Base-by-base conservation (phyloP, 2,113 vertebrate genomes). In the Puma concolor region DNA sequence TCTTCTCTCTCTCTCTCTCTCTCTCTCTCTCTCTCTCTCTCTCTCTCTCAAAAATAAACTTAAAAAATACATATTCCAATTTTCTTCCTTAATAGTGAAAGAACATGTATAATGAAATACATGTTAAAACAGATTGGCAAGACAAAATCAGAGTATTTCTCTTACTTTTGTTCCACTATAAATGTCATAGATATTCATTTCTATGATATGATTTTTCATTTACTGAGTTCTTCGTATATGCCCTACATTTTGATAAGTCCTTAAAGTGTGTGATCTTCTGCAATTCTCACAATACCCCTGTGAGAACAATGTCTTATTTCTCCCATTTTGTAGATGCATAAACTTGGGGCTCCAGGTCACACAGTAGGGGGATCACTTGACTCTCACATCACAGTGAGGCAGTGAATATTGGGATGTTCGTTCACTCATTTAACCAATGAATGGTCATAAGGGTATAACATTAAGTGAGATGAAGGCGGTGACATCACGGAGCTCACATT, bases 41-140 rank as follows among this genome's bases (percentile, higher is more conserved):
- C 48, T 50, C 48, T 16, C 52, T 52, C 57, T 60, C 57, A 60
- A 60, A 23, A 60, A 60, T 25, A 60, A 60, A 60, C 57, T 60
- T 60, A 60, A 60, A 60, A 81, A 89, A 92, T 72, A 76, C 36
- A 44, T n/a, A 77, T 38, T 54, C 15, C 5, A 74, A 1, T 60
- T 85, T 83, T 57, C 48, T 94, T 86, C 57, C 50, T 94, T 52
- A 74, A 16, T 80, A 83, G 19, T 86, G 48, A 92, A 95, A 88
- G 23, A 64, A 57, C 23, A 12, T 25, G 4, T 36, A 1, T 66
- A 36, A 63, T 83, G 54, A 79, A 95, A 82, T 72, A 92, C 19
- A 63, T 76, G 33, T 82, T 83, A 69, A 44, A 72, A 86, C 10
- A 91, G 16, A 67, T 3, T 48, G 33, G 71, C 90, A 85, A 71